Percentiles rank a stretch among this genome's conserved stretches.
Conservation (phyloP, 2,113 vertebrate species). For the Chaetodon auriga region DNA sequence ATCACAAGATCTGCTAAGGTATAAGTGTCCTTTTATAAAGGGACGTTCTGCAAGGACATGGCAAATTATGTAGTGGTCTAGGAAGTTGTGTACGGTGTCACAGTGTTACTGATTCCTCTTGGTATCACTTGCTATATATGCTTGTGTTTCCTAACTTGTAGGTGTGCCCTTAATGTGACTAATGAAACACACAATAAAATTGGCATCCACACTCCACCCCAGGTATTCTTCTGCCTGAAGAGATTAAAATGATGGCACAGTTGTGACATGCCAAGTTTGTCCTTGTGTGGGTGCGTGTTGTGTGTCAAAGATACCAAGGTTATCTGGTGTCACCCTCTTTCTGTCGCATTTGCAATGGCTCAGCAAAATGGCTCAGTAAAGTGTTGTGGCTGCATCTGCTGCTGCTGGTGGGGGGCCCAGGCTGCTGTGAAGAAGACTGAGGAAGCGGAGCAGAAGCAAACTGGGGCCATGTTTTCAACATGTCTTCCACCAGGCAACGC, state of each 20-base stretch:
- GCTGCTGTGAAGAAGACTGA: slow-evolving; percentile 52
- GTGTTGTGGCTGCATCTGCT: slow-evolving; percentile 76
- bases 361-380: slow-evolving; percentile 67
- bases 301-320: slow-evolving; percentile 57
- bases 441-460: slow-evolving; percentile 37
- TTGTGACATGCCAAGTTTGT: slow-evolving; percentile 47
- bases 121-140: neutral
- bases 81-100: neutral
- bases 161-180: neutral
- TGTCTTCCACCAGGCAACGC: slow-evolving; percentile 22
- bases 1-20: slow-evolving; percentile 12
- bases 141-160: neutral
- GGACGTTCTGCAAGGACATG: slow-evolving; percentile 1
- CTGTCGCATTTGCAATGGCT: slow-evolving; percentile 55
- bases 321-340: slow-evolving; percentile 56
- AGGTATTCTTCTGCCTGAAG: slow-evolving; percentile 22
- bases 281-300: slow-evolving; percentile 17
- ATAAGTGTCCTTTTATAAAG: slow-evolving; percentile 1
- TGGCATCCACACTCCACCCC: neutral
- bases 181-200: neutral
- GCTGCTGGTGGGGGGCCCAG: slow-evolving; percentile 54
- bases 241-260: slow-evolving; percentile 47
- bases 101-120: neutral
- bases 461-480: slow-evolving; percentile 28
- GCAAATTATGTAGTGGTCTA: neutral